Evolutionary conservation across 1,140 invertebrate species (phyloP).

Genomic region (Macrotrachela quadricornifera): DNA sequence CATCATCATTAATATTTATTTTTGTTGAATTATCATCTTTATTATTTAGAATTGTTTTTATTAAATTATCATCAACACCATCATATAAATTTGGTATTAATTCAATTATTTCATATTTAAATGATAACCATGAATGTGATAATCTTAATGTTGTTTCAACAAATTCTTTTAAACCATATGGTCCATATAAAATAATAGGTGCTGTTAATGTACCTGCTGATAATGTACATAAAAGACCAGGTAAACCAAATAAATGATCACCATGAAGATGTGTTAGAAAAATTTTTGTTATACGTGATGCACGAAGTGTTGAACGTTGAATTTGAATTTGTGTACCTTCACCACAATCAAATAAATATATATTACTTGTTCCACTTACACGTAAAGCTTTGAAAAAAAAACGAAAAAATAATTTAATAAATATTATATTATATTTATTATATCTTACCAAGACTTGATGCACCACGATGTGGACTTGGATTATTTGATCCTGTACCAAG

Average conservation of each 20-base stretch:
- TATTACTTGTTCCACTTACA: conserved; percentile 19
- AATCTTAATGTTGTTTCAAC: conserved; percentile 19
- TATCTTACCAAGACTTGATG: conserved; percentile 13
- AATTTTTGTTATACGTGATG: conserved; percentile 31
- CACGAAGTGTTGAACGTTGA: conserved; percentile 26
- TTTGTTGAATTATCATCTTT: conserved; percentile 19
- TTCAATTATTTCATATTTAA: conserved; percentile 27
- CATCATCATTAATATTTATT: conserved; percentile 15
- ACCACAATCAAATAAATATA: conserved; percentile 36
- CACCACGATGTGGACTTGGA: conserved; percentile 23
- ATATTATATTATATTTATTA: neutral
- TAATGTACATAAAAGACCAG: conserved; percentile 32
- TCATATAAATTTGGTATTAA: conserved; percentile 14
- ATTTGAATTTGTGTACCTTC: conserved; percentile 34
- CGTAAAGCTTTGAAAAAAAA: neutral
- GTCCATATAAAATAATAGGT: conserved; percentile 30
- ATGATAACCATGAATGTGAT: conserved; percentile 23
- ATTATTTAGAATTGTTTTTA: conserved; percentile 4
- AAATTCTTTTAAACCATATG: conserved; percentile 23
- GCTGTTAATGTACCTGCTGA: neutral
- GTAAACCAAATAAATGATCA: conserved; percentile 35
- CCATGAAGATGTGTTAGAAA: conserved; percentile 37
- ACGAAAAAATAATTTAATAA: too few relatives aligned
- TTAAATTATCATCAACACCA: conserved; percentile 11
- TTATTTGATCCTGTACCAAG: conserved; percentile 30